Evolutionary conservation across 1,140 invertebrate genomes (phyloP).

Genomic region (Camponotus vicinus): DNA sequence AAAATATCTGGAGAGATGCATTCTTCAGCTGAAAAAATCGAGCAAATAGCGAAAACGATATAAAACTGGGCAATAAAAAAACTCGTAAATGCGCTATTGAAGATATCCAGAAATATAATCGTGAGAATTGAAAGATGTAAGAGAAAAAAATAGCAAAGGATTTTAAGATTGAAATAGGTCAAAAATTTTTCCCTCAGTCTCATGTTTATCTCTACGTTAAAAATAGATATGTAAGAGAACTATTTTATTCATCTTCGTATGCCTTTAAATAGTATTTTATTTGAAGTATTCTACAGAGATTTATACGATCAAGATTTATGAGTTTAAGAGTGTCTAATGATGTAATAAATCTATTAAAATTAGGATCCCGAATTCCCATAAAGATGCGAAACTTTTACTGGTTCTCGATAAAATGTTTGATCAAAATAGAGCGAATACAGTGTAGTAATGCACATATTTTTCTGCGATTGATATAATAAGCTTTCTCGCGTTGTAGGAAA

Average conservation of each 20-base stretch:
- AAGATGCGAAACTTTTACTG: too few relatives aligned
- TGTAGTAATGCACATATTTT: too few relatives aligned
- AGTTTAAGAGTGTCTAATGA: not conserved
- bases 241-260: conserved; percentile 6
- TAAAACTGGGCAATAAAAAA: not conserved
- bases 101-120: not conserved
- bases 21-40: conserved; percentile 7
- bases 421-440: too few relatives aligned
- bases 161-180: conserved; percentile 88
- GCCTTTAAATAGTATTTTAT: conserved; percentile 7
- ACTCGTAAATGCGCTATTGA: not conserved
- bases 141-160: not conserved
- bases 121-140: not conserved
- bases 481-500: not conserved
- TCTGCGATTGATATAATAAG: too few relatives aligned
- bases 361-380: too few relatives aligned
- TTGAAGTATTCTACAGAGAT: too few relatives aligned
- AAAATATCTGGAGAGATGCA: conserved; percentile 51
- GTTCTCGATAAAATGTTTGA: too few relatives aligned
- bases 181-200: conserved; percentile 70
- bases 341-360: too few relatives aligned
- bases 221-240: not conserved
- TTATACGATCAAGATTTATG: conserved; percentile 19
- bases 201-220: not conserved
- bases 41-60: conserved; percentile 7